Base-by-base conservation (phyloP, 1,140 invertebrate genomes). In the Dendrolimus punctatus region DNA sequence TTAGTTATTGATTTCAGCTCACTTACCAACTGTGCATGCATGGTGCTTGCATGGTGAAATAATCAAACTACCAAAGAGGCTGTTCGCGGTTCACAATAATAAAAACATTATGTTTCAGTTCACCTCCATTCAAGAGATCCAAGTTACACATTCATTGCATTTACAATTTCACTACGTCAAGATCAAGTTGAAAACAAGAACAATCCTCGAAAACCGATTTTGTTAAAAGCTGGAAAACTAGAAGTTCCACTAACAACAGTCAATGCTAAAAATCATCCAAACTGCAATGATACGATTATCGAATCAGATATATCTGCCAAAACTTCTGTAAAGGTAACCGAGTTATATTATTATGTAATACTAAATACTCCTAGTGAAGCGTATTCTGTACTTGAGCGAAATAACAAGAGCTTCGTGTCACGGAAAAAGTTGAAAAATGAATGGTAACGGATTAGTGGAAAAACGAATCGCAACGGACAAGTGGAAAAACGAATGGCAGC, bases 291-390 rank as follows among this genome's bases (percentile, higher is more conserved):
- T 52, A 76, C 77, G 6, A 66, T 85, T 23, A 73, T 77, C 5
- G 72, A 85, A 51, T 64, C 69, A 0, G 73, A 85, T 62, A 72
- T 82, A 5, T 73, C 66, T 3, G 73, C 80, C 4, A 85, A 85
- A 57, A 78, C 62, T 39, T 57, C 47, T 37, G 76, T 82, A 5
- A 60, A 82, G 72, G 82, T 84, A 66, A 45, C 42, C 8, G 6
- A 46, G 36, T 46, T 46, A 0, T 23, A 9, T 7, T 23, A 23
- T 23, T 23, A 23, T 23, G 23, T 23, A 23, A 23, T 23, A 23
- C 23, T 23, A 23, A 23, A 23, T 1, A 23, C 3, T 23, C 23
- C 23, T 23, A 23, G 23, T 23, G n/a, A n/a, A n/a, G n/a, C n/a
- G n/a, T n/a, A n/a, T n/a, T n/a, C n/a, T n/a, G n/a, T n/a, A n/a